phyloP scores from a whole-genome alignment of 2,797 vertebrate species.

The Pagetopsis macropterus region DNA sequence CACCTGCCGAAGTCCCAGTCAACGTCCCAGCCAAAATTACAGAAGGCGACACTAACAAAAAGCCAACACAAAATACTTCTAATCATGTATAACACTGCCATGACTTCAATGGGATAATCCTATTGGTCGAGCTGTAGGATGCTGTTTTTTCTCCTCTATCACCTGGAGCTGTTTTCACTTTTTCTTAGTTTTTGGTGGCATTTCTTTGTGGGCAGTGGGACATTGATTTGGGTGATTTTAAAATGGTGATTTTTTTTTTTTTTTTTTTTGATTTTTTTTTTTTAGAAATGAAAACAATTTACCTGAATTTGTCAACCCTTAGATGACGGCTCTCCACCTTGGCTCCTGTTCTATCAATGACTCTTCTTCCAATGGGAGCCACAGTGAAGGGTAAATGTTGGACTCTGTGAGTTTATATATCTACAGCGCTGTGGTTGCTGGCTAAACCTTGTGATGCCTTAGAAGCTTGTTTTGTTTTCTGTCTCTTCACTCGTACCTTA shows the following conservation, averaged over 20 bases:
- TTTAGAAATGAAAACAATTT: not conserved
- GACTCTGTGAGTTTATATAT: slow-evolving; percentile 80
- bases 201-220: not conserved
- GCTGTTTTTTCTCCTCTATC: slow-evolving; percentile 16
- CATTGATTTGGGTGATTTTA: slow-evolving; percentile 12
- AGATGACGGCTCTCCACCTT: slow-evolving; percentile 19
- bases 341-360: slow-evolving; percentile 14
- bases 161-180: slow-evolving; percentile 13
- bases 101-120: slow-evolving; percentile 19
- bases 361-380: slow-evolving; percentile 56
- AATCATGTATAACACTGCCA: slow-evolving; percentile 30
- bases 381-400: slow-evolving; percentile 51
- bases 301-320: slow-evolving; percentile 10
- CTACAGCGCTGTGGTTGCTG: slow-evolving; percentile 66
- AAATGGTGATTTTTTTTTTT: not conserved
- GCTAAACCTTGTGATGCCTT: slow-evolving; percentile 81
- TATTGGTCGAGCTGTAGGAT: slow-evolving; percentile 13
- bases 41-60: slow-evolving; percentile 21
- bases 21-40: slow-evolving; percentile 27
- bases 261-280: not conserved
- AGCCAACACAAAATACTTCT: not conserved
- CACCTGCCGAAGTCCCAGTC: not conserved
- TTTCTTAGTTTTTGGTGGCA: slow-evolving; percentile 6
- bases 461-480: slow-evolving; percentile 48
- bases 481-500: slow-evolving; percentile 44